Evolutionary conservation across 2,113 vertebrate species (phyloP), one percentile per base, ranked within the genome.

Genomic region (Nesogale talazaci): DNA sequence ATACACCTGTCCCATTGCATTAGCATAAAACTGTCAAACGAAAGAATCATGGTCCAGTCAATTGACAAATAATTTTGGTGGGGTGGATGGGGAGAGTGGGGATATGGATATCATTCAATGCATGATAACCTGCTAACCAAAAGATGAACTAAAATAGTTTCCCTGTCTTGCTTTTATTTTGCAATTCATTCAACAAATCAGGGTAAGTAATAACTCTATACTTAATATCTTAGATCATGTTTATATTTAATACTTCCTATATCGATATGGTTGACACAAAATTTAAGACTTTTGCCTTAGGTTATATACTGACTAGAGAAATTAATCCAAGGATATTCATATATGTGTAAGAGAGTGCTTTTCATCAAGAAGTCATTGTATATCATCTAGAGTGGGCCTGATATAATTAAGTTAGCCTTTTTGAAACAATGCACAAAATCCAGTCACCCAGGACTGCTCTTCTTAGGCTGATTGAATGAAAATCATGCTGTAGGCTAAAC

Each of bases 201-300:
- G 88, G 4, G 29, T 40, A 77, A 88, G 22, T 86, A 38, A 77
- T 89, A 20, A 78, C 76, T 88, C 36, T 75, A 31, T 90, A 34
- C 88, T 89, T 27, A 79, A 57, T 52, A 40, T 69, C 57, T 86
- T 78, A 89, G 34, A 89, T 9, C 15, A 86, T 3, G 4, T 78
- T 86, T 78, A 79, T 78, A 42, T 25, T 83, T 86, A 86, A 89
- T 38, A 63, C 25, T 63, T 29, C 31, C 12, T 29, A 42, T 31
- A 89, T 81, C 86, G 63, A 77, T 86, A 65, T 69, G 34, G 16
- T 77, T 72, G 6, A 19, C 23, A 63, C 67, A 81, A 77, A 83
- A 78, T 74, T 29, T 59, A 75, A 92, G 42, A 61, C 34, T 46
- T 6, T 56, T 75, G 42, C 14, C 61, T 79, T 84, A 65, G 22